A percentile compares a stretch with the other conserved stretches of the same genome.
Conservation (phyloP, 2,797 vertebrate species). For the Sebastes kiyomatsui region DNA sequence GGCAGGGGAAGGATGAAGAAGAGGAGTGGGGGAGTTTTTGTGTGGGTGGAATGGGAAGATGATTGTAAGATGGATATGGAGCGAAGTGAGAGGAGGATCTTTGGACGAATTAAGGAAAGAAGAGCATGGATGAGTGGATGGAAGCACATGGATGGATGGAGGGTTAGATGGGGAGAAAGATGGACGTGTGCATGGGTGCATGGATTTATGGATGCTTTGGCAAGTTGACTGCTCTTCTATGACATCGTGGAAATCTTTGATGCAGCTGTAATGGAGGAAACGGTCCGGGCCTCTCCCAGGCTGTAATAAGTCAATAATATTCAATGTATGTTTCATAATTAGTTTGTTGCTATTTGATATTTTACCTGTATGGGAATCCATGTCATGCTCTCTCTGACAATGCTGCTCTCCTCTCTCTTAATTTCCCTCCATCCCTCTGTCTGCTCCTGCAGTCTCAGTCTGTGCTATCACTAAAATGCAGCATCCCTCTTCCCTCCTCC, state of each 20-base stretch:
- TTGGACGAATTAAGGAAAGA: not conserved
- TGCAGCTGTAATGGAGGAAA: slow-evolving; percentile 14
- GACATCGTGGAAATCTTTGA: slow-evolving; percentile 26
- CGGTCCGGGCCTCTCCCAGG: slow-evolving; percentile 23
- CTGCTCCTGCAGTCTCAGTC: slow-evolving; percentile 64
- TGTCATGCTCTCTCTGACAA: slow-evolving; percentile 30
- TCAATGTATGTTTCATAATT: not conserved
- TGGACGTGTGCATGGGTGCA: slow-evolving; percentile 9
- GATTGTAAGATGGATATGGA: slow-evolving; percentile 58
- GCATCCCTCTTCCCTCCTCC: slow-evolving; percentile 47
- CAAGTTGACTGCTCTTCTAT: slow-evolving; percentile 29
- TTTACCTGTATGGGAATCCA: slow-evolving; percentile 62
- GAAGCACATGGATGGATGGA: slow-evolving; percentile 14
- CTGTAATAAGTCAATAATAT: slow-evolving; percentile 1
- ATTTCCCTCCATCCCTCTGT: slow-evolving; percentile 52
- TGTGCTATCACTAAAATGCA: slow-evolving; percentile 71
- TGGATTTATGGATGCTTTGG: slow-evolving; percentile 24
- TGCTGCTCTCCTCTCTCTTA: slow-evolving; percentile 31
- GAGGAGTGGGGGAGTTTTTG: slow-evolving; percentile 16
- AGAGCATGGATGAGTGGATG: not conserved
- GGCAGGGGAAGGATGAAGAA: not conserved
- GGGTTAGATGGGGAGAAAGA: not conserved
- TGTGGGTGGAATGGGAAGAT: slow-evolving; percentile 67
- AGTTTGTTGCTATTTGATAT: slow-evolving; percentile 10
- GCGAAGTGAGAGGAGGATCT: slow-evolving; percentile 47